Conservation (phyloP, 1,140 invertebrate genomes). For the Rhizoglyphus robini region DNA sequence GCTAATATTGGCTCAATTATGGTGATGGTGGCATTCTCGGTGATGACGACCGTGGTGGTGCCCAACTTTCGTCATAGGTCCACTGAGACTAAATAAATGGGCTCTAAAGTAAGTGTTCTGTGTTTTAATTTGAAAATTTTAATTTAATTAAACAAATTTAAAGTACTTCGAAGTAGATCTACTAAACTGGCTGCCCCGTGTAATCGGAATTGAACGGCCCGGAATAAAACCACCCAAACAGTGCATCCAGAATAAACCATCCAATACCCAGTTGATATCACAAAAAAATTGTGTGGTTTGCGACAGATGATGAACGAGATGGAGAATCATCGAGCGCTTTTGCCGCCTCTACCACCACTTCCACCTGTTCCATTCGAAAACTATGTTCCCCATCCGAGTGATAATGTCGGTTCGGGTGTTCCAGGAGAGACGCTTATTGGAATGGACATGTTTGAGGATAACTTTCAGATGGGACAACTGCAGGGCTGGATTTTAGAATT, state of each 20-base stretch:
- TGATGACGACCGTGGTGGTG: conserved; percentile 95
- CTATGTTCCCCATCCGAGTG: background rate
- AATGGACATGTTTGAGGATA: background rate
- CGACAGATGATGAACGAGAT: too few relatives aligned
- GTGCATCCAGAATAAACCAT: background rate
- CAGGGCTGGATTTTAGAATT: background rate
- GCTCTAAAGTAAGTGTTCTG: conserved; percentile 83
- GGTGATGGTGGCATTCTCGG: conserved; percentile 99
- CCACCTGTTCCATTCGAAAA: background rate
- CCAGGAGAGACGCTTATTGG: background rate
- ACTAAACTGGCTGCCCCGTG: conserved; percentile 66
- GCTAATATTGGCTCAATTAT: conserved; percentile 99
- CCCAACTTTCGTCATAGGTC: conserved; percentile 98
- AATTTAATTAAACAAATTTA: too few relatives aligned
- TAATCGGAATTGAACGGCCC: conserved; percentile 70
- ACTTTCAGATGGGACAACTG: background rate
- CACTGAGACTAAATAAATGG: conserved; percentile 95
- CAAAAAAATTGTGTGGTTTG: background rate
- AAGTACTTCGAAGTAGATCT: conserved; percentile 82
- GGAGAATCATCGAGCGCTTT: too few relatives aligned
- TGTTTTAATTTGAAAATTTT: background rate
- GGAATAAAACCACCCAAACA: conserved; percentile 19
- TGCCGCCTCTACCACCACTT: too few relatives aligned
- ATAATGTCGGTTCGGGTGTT: background rate
- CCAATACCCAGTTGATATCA: background rate